Percentiles rank a stretch among this genome's conserved stretches.
Conservation (phyloP, 2,797 vertebrate genomes). For the Esox lucius region DNA sequence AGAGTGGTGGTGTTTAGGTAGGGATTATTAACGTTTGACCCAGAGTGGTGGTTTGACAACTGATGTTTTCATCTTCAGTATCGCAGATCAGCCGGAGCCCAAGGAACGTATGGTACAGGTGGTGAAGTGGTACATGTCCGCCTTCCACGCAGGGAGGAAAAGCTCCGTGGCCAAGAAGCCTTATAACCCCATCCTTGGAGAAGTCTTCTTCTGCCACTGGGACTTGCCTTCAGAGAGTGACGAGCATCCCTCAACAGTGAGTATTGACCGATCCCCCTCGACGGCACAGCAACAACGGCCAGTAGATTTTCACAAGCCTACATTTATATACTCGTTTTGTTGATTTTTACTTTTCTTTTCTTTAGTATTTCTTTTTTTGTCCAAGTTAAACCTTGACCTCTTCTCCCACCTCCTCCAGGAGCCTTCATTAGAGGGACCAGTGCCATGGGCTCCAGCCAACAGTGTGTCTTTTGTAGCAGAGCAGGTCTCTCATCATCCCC, state of each 20-base stretch:
- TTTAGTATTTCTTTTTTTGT: neutral
- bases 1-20: too few species aligned
- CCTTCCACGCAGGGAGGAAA: conserved; percentile 97
- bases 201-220: conserved; percentile 98
- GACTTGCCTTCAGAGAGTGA: conserved; percentile 85
- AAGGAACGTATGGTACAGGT: conserved; percentile 95
- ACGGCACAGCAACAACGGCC: neutral
- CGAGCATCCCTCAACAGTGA: conserved; percentile 72
- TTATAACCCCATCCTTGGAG: conserved; percentile 97
- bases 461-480: conserved; percentile 95
- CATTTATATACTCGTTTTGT: neutral
- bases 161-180: conserved; percentile 99
- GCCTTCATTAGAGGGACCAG: conserved; percentile 86
- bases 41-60: neutral
- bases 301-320: neutral
- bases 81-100: conserved; percentile 91
- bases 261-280: conserved; percentile 1
- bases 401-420: conserved; percentile 74
- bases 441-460: conserved; percentile 88
- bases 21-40: neutral
- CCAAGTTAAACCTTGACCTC: neutral
- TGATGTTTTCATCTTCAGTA: conserved; percentile 68
- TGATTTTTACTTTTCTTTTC: neutral
- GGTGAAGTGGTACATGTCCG: conserved; percentile 97
- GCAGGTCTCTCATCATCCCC: conserved; percentile 98